Evolutionary conservation across 2,888 invertebrate genomes (phyloP).

Genomic region (Uropetala carovei): DNA sequence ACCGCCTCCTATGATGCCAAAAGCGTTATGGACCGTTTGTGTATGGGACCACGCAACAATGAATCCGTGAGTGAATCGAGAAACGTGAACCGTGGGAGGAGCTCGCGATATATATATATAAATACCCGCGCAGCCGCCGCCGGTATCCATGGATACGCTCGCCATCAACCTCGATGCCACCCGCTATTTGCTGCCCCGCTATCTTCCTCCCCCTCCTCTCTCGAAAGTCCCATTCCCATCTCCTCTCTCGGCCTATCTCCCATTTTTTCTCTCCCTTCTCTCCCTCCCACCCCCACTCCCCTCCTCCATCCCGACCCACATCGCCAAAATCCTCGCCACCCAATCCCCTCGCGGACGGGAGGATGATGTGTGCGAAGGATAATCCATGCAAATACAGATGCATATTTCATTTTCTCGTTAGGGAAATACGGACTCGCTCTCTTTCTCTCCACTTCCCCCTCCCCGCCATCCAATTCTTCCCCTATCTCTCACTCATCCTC

Average conservation of each 20-base stretch:
- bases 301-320: background rate
- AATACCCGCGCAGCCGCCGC: constrained; percentile 1
- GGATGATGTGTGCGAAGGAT: background rate
- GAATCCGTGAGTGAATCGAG: constrained; percentile 22
- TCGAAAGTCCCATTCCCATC: background rate
- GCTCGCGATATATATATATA: constrained; percentile 32
- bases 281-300: background rate
- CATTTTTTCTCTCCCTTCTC: background rate
- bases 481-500: background rate
- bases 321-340: background rate
- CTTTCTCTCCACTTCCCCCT: background rate
- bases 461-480: background rate
- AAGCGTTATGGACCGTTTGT: constrained; percentile 4
- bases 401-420: constrained; percentile 35
- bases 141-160: constrained; percentile 32
- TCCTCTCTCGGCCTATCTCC: background rate
- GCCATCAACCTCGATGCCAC: constrained; percentile 22
- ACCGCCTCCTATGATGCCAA: background rate
- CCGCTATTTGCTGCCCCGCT: constrained; percentile 7
- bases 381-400: constrained; percentile 35
- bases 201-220: background rate
- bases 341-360: background rate
- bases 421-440: constrained; percentile 11
- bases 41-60: background rate
- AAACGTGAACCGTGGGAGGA: background rate